A percentile compares a stretch with the other conserved stretches of the same genome.
Conservation (phyloP, 2,888 invertebrate species). For the Carterocephalus palaemon region DNA sequence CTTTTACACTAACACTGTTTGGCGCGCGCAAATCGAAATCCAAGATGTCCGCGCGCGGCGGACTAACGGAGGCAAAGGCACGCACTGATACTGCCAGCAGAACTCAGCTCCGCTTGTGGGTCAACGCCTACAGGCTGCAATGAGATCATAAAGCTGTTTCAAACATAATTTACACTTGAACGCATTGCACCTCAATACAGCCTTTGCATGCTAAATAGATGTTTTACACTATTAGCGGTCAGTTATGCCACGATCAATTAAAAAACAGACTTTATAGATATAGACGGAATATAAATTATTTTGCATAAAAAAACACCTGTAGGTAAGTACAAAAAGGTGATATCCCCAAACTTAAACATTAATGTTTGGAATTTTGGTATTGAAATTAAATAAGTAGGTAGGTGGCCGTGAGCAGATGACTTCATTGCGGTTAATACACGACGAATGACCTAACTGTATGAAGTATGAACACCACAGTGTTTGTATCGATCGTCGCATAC, state of each 20-base stretch:
- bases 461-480: background rate
- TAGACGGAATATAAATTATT: no score
- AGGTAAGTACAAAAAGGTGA: no score
- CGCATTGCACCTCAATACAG: conserved; percentile 41
- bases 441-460: conserved; percentile 19
- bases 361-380: no score
- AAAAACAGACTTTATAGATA: no score
- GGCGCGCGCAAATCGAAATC: conserved; percentile 39
- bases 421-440: conserved; percentile 23
- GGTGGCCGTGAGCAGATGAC: conserved; percentile 24
- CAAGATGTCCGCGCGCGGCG: conserved; percentile 37
- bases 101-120: conserved; percentile 49
- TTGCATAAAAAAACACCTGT: no score
- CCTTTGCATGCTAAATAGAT: conserved; percentile 36
- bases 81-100: conserved; percentile 48
- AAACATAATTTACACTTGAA: conserved; percentile 63
- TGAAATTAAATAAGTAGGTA: background rate
- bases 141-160: conserved; percentile 70
- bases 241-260: conserved; percentile 7
- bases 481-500: background rate
- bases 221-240: conserved; percentile 26
- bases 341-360: no score
- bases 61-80: conserved; percentile 42
- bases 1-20: no score
- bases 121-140: conserved; percentile 67